Conservation (phyloP, 2,113 vertebrate genomes). For the Patagioenas fasciata region DNA sequence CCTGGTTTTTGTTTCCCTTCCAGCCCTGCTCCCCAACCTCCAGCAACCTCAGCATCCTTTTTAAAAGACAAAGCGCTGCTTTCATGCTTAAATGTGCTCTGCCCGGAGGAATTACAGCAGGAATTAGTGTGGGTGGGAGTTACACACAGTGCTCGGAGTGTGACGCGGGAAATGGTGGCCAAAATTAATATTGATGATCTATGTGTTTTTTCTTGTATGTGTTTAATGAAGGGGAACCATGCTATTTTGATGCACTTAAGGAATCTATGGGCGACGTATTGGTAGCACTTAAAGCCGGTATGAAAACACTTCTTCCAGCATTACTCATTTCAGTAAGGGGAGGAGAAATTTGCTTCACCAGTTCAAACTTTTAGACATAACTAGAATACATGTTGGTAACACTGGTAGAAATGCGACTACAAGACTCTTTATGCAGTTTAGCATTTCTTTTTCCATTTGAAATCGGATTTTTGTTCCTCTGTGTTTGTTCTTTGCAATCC, state of each 20-base stretch:
- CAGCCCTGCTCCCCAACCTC: not conserved
- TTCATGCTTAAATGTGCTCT: not conserved
- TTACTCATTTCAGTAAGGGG: not conserved
- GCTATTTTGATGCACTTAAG: not conserved
- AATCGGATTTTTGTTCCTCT: not conserved
- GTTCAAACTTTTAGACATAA: not conserved
- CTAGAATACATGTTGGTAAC: not conserved
- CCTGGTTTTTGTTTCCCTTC: not conserved
- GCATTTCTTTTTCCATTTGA: not conserved
- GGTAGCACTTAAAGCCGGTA: not conserved
- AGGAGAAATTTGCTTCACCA: not conserved
- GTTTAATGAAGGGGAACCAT: not conserved
- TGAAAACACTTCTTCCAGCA: not conserved
- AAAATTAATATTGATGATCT: not conserved
- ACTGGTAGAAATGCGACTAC: not conserved
- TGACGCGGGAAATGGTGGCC: not conserved
- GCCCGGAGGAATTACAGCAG: not conserved
- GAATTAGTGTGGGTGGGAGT: constrained; percentile 30
- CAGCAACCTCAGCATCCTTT: not conserved
- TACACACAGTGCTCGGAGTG: not conserved
- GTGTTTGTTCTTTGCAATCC: not conserved
- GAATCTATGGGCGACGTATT: not conserved
- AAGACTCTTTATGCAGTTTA: not conserved
- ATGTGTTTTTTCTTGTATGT: not conserved
- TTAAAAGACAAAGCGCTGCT: not conserved